Conservation (phyloP, 1,140 invertebrate genomes). For the Muscidifurax raptorellus region DNA sequence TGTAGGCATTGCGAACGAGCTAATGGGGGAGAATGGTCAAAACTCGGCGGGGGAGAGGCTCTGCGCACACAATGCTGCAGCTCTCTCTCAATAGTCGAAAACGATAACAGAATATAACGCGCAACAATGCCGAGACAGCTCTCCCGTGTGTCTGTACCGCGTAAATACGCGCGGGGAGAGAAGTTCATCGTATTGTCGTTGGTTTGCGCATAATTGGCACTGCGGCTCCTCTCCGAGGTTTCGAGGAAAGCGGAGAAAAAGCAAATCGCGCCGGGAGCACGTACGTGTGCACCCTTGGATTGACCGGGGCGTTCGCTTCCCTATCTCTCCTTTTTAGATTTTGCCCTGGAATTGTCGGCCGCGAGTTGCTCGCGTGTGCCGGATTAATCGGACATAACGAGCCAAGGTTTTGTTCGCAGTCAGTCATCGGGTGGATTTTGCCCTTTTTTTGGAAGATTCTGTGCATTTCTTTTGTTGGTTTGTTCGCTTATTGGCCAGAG, state of each 20-base stretch:
- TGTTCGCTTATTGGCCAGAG: neutral
- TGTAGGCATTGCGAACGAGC: constrained; percentile 47
- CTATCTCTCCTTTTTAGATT: constrained; percentile 29
- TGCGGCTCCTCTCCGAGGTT: constrained; percentile 26
- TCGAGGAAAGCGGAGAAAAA: constrained; percentile 50
- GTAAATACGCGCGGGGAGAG: constrained; percentile 8
- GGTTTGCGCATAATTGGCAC: constrained; percentile 49
- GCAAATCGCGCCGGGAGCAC: constrained; percentile 47
- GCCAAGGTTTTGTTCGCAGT: constrained; percentile 50
- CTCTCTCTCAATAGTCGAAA: constrained; percentile 40
- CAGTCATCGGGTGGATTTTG: constrained; percentile 45
- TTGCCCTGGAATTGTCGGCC: constrained; percentile 40
- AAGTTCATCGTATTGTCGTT: constrained; percentile 50
- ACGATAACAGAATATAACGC: constrained; percentile 49
- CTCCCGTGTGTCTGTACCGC: neutral
- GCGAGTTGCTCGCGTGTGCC: constrained; percentile 25
- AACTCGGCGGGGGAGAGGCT: constrained; percentile 32
- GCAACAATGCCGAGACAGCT: constrained; percentile 42
- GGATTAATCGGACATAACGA: constrained; percentile 54
- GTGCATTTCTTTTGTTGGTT: constrained; percentile 39
- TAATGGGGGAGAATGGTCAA: constrained; percentile 59
- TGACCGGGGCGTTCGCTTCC: constrained; percentile 32
- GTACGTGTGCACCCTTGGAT: constrained; percentile 29
- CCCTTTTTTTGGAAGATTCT: constrained; percentile 39
- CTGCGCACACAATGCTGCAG: constrained; percentile 22